phyloP scores from a whole-genome alignment of 2,113 vertebrate species.

The Cacatua alba region DNA sequence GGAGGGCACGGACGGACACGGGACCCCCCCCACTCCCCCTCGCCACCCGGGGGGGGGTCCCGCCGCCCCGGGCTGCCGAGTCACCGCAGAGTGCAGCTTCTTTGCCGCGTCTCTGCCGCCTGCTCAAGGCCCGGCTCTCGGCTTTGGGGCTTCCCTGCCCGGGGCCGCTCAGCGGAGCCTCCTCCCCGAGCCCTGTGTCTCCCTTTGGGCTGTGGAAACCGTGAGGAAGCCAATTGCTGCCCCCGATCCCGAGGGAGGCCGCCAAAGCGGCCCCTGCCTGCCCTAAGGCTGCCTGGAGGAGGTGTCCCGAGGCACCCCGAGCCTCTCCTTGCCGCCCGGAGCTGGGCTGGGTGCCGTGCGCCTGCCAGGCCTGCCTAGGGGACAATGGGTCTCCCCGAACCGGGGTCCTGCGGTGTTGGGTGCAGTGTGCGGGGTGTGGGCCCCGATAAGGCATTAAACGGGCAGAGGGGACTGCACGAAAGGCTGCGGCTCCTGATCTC shows the following conservation, averaged over 20 bases:
- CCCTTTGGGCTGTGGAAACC: not conserved
- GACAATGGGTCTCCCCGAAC: accelerated
- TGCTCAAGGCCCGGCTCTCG: too few relatives aligned
- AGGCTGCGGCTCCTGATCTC: not conserved
- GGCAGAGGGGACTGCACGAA: accelerated
- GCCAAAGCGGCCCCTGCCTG: not conserved
- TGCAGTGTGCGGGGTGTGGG: accelerated
- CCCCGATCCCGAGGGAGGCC: not conserved
- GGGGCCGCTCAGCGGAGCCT: too few relatives aligned
- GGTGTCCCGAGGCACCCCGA: too few relatives aligned
- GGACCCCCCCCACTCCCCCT: too few relatives aligned
- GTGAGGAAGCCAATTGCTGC: not conserved
- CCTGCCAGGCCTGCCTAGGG: not conserved
- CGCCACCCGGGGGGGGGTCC: too few relatives aligned
- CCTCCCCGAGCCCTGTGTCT: too few relatives aligned
- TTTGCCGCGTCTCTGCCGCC: too few relatives aligned
- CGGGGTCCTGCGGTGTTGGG: accelerated
- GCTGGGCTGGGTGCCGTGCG: not conserved
- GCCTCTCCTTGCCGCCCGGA: accelerated
- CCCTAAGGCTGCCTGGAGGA: not conserved
- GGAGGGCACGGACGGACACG: too few relatives aligned
- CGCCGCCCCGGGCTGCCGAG: too few relatives aligned
- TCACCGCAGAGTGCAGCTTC: too few relatives aligned
- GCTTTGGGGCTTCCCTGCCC: too few relatives aligned
- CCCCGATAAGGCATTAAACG: accelerated